Evolutionary conservation across 2,888 invertebrate genomes (phyloP).

Genomic region (Cremastinae sp.): DNA sequence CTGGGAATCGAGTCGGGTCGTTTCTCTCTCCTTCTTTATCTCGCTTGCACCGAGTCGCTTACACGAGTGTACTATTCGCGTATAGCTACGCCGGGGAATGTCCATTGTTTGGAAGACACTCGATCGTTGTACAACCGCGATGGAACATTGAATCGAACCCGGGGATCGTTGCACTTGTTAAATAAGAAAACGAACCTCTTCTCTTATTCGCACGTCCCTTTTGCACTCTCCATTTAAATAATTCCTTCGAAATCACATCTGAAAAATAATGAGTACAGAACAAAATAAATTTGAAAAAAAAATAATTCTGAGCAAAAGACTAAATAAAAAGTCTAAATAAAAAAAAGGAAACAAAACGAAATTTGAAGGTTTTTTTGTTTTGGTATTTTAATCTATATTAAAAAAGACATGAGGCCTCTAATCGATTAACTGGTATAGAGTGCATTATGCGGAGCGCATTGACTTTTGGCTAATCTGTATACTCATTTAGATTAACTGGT

Average conservation of each 20-base stretch:
- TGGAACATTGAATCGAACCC: conserved; percentile 6
- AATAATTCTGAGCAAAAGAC: neutral
- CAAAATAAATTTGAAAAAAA: neutral
- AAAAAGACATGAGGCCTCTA: no score
- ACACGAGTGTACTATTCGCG: conserved; percentile 47
- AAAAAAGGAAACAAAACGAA: no score
- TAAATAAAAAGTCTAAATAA: no score
- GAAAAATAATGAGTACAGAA: conserved; percentile 3
- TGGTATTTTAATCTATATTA: no score
- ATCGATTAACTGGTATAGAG: no score
- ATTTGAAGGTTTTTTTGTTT: no score
- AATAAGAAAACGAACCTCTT: neutral
- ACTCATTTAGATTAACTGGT: no score
- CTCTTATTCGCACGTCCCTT: neutral
- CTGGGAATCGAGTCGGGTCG: conserved; percentile 6
- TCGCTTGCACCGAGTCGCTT: conserved; percentile 35
- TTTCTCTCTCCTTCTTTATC: neutral
- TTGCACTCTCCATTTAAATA: neutral
- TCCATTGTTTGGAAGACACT: conserved; percentile 39
- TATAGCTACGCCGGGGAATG: conserved; percentile 22
- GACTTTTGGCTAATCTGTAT: no score
- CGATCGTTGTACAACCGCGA: conserved; percentile 26
- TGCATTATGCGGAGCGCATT: no score
- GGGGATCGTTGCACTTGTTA: neutral
- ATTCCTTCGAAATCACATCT: neutral